Evolutionary conservation across 2,797 vertebrate species (phyloP), one percentile per base, ranked within the genome.

Genomic region (Amblyopsis hoosieri): DNA sequence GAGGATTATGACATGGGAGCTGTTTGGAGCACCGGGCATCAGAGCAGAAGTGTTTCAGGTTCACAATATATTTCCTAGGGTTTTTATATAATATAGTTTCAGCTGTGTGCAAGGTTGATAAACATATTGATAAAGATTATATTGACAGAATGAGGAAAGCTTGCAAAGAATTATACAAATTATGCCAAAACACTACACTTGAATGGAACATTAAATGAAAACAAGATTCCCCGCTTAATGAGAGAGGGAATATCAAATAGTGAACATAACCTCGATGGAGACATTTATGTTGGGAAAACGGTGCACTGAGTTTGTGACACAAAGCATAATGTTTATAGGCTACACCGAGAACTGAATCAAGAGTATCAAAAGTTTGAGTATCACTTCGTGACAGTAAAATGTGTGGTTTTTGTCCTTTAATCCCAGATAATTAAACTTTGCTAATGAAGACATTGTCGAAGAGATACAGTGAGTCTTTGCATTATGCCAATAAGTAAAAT

Each of bases 391-490:
- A 37, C 37, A 23, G 23, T 29, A 4, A 29, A 29, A 29, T 42
- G 1, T 9, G 9, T 62, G 17, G 17, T 14, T 55, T 45, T 17
- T 17, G 13, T 13, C 57, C 10, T 76, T 48, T 12, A 57, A 3
- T 62, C 57, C 14, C 78, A 91, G 84, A 66, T 83, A 57, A 64
- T 19, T 15, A 13, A 15, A 67, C 63, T 54, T 62, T 66, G 66
- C 90, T 14, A 88, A 87, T 54, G 75, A 83, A 67, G 82, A 89
- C 47, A 84, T 79, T 12, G 62, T 88, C 0, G 80, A 81, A 56
- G 89, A 89, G 73, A 69, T 82, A 14, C 71, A 61, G 91, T 92
- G 72, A 86, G 91, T 87, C 12, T 33, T 46, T 14, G 42, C 8
- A 3, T 46, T 57, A 1, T 2, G 19, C 29, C 17, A 2, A 51